Conservation (phyloP, 2,888 invertebrate genomes). For the Amphimallon solstitiale region DNA sequence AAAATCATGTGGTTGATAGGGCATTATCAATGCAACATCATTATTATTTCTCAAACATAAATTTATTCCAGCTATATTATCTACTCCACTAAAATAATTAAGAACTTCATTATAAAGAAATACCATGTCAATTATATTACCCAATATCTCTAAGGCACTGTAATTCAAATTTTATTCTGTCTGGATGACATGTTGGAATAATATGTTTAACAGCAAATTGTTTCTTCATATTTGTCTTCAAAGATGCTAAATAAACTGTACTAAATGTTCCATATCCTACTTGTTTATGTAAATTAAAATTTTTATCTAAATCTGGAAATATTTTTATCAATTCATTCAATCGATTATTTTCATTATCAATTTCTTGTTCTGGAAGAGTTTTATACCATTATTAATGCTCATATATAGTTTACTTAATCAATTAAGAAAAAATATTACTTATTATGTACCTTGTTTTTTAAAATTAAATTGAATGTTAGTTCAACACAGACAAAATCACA, state of each 20-base stretch:
- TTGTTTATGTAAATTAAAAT: slow-evolving; percentile 59
- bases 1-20: slow-evolving; percentile 83
- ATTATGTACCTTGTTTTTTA: too few relatives aligned
- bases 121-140: slow-evolving; percentile 60
- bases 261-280: slow-evolving; percentile 90
- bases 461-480: too few relatives aligned
- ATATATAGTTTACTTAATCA: too few relatives aligned
- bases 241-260: slow-evolving; percentile 81
- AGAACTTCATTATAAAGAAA: background rate
- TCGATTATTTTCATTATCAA: slow-evolving; percentile 17
- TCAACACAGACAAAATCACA: too few relatives aligned
- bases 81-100: slow-evolving; percentile 72
- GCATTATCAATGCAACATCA: slow-evolving; percentile 89
- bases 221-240: slow-evolving; percentile 68
- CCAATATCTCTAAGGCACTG: slow-evolving; percentile 82
- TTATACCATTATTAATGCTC: too few relatives aligned
- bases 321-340: slow-evolving; percentile 37
- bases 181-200: slow-evolving; percentile 87
- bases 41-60: slow-evolving; percentile 80
- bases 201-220: slow-evolving; percentile 88
- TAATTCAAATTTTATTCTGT: slow-evolving; percentile 82
- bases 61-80: slow-evolving; percentile 84
- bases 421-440: too few relatives aligned
- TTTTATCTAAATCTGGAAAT: slow-evolving; percentile 42
- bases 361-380: slow-evolving; percentile 10